Base-by-base conservation (phyloP, 2,888 invertebrate genomes). In the Hoplodrina ambigua region DNA sequence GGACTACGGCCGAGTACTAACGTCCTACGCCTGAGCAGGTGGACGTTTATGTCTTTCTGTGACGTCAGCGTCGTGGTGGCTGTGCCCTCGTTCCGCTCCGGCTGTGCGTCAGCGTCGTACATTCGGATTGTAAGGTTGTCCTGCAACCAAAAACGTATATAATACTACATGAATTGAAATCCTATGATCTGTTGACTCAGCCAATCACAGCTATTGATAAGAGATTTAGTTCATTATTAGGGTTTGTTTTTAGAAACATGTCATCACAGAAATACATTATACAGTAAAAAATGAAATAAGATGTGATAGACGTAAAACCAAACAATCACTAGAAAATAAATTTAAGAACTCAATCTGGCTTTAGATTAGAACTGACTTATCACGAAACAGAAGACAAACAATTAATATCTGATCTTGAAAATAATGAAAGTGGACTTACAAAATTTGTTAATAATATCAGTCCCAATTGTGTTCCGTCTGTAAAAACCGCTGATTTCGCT, bases 381-480 rank as follows among this genome's bases (percentile, higher is more conserved):
- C 6, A n/a, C 37, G 25, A 15, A 19, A 19, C 25, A 50, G n/a
- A 17, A 13, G 19, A 41, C 19, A 19, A 30, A 17, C 25, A 41
- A 25, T 41, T 52, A 8, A 25, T 17, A 13, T 25, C 13, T 13
- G 5, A 10, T 10, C 4, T n/a, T 19, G 4, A 41, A 11, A 41
- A 17, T 30, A 11, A 8, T 1, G 7, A 56, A 49, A 13, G 6
- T 0, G 19, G 58, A 94, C 96, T 88, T 94, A 96, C 84, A 87
- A 90, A 84, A 88, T 92, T 80, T 81, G 94, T 87, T 86, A 96
- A 71, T 89, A 96, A 78, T 61, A 97, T 94, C 67, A 96, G 93
- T 69, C 96, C 96, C 13, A 97, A 91, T 73, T 95, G 93, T 62
- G 94, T 96, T 25, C 95, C 94, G 69, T 96, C 96, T 37, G 92